Evolutionary conservation across 2,797 vertebrate species (phyloP).

Genomic region (Alectoris magna): DNA sequence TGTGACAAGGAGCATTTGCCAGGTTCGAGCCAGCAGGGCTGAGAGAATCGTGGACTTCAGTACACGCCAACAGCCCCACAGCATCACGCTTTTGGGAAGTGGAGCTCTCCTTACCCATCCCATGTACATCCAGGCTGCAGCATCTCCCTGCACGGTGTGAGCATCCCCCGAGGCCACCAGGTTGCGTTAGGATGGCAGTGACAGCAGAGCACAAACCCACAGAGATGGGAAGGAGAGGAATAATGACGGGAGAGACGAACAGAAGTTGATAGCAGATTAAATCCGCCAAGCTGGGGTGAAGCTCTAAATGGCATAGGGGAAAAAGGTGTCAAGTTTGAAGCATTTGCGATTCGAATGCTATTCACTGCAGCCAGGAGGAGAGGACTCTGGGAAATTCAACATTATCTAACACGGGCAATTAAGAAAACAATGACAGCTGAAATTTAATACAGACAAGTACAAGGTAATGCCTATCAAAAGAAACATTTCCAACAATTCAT

Average conservation of each 20-base stretch:
- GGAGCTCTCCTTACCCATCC: neutral
- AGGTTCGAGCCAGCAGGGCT: neutral
- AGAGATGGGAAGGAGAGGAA: neutral
- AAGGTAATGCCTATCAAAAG: constrained; percentile 72
- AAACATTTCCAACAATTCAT: constrained; percentile 71
- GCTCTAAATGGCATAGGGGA: constrained; percentile 49
- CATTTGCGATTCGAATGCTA: constrained; percentile 49
- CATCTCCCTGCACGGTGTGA: accelerated
- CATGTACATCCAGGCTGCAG: neutral
- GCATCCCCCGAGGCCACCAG: accelerated
- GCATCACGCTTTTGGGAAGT: accelerated
- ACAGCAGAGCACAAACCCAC: neutral
- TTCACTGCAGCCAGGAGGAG: constrained; percentile 56
- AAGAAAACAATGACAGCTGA: constrained; percentile 78
- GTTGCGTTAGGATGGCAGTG: neutral
- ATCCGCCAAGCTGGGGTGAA: constrained; percentile 44
- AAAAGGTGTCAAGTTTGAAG: constrained; percentile 62
- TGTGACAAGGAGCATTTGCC: accelerated
- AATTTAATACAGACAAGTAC: constrained; percentile 74
- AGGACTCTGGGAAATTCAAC: constrained; percentile 61
- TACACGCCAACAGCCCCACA: neutral
- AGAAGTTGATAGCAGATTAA: constrained; percentile 30
- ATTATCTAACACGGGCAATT: constrained; percentile 74
- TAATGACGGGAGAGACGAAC: neutral
- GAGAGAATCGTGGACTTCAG: neutral